These are phyloP conservation scores for Ormyrus nitidulus DNA, from an alignment of 2,888 invertebrate species.

Conservation along the genomic window DNA sequence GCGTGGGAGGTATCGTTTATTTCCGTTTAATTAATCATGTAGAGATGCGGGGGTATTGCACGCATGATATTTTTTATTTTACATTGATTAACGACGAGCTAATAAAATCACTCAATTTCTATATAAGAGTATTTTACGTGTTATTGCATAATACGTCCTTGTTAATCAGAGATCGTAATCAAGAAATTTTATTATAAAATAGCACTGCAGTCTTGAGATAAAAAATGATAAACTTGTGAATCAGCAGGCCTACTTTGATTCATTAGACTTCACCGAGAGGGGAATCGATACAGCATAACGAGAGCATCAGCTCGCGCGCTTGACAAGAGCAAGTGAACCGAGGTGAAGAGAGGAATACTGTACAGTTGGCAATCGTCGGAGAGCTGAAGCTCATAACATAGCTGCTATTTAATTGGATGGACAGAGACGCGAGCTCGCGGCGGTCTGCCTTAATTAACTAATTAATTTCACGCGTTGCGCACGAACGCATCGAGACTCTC, in stretches of 20 bases:
- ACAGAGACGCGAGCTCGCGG: slow-evolving; percentile 59
- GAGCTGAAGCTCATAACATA: slow-evolving; percentile 55
- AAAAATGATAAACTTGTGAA: background rate
- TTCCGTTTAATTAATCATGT: too few species aligned
- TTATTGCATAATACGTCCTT: too few species aligned
- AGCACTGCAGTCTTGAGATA: too few species aligned
- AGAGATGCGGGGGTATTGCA: too few species aligned
- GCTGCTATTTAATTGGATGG: slow-evolving; percentile 73
- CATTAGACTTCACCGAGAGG: background rate
- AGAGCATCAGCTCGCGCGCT: background rate
- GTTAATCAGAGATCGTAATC: too few species aligned
- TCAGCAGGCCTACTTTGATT: slow-evolving; percentile 11
- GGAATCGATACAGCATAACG: background rate
- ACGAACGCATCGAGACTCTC: slow-evolving; percentile 13
- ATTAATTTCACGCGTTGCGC: slow-evolving; percentile 71
- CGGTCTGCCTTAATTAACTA: slow-evolving; percentile 71
- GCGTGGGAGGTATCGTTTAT: too few species aligned
- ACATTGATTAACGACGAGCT: too few species aligned
- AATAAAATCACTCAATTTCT: too few species aligned
- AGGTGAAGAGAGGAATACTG: slow-evolving; percentile 1
- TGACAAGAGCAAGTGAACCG: background rate
- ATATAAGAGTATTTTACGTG: too few species aligned
- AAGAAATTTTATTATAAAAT: too few species aligned
- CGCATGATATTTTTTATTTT: too few species aligned
- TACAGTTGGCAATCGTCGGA: slow-evolving; percentile 8